Conservation (phyloP, 37 sponge, comb jelly and placozoan genomes). For the Oopsacas minuta region DNA sequence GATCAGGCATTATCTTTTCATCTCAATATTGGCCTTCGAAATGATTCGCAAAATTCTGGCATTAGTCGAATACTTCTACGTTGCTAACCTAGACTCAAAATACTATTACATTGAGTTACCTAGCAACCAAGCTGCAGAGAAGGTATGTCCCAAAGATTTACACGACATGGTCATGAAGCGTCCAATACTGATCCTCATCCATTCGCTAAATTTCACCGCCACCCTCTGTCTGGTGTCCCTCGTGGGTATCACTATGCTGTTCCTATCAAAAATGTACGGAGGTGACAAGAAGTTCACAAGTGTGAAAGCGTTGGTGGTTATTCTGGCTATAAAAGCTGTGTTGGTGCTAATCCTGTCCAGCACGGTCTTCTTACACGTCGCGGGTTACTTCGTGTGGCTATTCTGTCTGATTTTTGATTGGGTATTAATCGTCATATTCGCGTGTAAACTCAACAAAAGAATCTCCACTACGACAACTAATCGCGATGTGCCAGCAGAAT, state of each 20-base stretch:
- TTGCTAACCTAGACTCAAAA: background rate
- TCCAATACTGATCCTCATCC: background rate
- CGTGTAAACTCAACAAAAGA: background rate
- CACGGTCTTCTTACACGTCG: background rate
- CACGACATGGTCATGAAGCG: background rate
- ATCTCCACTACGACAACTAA: background rate
- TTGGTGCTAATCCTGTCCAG: background rate
- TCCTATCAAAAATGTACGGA: background rate
- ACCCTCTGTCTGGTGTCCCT: background rate
- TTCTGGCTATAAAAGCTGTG: background rate
- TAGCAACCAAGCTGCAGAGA: background rate
- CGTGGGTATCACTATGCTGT: background rate
- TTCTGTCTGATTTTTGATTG: background rate
- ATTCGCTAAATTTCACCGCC: background rate
- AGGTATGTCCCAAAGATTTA: background rate
- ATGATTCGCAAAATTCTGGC: background rate
- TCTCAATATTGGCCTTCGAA: background rate
- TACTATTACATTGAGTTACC: background rate
- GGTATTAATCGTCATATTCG: background rate
- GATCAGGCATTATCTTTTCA: background rate
- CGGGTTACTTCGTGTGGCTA: background rate
- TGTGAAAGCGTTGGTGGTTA: background rate
- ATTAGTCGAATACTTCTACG: background rate
- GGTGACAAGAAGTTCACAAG: background rate
- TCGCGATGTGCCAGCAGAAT: background rate